phyloP scores from a whole-genome alignment of 2,888 invertebrate genomes.

The Drosophila colorata region DNA sequence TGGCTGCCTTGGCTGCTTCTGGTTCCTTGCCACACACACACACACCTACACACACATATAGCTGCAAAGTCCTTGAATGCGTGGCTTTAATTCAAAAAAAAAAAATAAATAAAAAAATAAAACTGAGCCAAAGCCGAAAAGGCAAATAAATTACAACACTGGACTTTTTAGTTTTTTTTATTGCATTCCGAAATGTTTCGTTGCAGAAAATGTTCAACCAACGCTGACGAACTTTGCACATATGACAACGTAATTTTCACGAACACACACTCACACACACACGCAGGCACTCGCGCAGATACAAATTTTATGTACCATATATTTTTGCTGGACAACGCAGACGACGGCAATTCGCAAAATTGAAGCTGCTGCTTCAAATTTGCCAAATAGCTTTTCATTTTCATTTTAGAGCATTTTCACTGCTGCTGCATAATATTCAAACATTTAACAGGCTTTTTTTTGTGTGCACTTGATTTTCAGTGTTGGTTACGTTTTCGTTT shows the following conservation, averaged over 20 bases:
- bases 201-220: constrained; percentile 32
- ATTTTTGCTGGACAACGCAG: constrained; percentile 63
- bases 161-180: constrained; percentile 3
- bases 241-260: constrained; percentile 77
- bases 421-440: constrained; percentile 41
- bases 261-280: constrained; percentile 34
- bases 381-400: constrained; percentile 50
- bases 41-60: constrained; percentile 14
- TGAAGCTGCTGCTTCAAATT: constrained; percentile 44
- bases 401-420: constrained; percentile 45
- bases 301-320: constrained; percentile 77
- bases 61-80: constrained; percentile 48
- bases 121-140: constrained; percentile 15
- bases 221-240: constrained; percentile 67
- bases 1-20: constrained; percentile 63
- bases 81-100: constrained; percentile 33
- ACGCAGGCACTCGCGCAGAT: constrained; percentile 46
- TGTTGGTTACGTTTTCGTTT: constrained; percentile 29
- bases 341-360: constrained; percentile 46
- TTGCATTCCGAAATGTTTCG: constrained; percentile 28
- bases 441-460: constrained; percentile 29
- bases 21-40: constrained; percentile 59
- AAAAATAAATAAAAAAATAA: background rate
- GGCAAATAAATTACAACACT: constrained; percentile 1
- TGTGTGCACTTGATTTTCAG: constrained; percentile 56